Conservation (phyloP, 2,113 vertebrate genomes). For the Equus przewalskii region DNA sequence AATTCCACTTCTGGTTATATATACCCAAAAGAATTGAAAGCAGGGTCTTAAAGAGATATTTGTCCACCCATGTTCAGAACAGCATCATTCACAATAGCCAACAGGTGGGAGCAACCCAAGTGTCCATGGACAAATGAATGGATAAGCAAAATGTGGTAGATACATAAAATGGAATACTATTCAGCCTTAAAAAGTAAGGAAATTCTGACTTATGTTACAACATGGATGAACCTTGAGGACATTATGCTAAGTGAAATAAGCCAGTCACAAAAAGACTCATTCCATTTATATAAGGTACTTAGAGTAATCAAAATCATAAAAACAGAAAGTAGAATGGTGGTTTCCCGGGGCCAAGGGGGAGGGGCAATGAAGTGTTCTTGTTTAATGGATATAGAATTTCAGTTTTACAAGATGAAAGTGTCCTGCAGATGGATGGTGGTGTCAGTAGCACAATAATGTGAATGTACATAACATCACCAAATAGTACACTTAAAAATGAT, state of each 20-base stretch:
- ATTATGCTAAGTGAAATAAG: neutral
- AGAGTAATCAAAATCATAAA: neutral
- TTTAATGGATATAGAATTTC: neutral
- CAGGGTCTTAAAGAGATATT: neutral
- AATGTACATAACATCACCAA: neutral
- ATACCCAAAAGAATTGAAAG: neutral
- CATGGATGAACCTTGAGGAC: neutral
- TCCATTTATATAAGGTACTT: neutral
- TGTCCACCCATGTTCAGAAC: neutral
- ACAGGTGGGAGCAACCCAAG: neutral
- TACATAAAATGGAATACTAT: neutral
- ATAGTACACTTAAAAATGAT: neutral
- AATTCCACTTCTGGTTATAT: neutral
- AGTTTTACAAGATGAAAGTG: neutral
- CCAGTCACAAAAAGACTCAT: neutral
- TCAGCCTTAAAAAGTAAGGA: neutral
- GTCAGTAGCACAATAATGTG: neutral
- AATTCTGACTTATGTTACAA: neutral
- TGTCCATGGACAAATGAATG: neutral
- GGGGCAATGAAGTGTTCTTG: neutral
- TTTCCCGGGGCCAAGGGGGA: neutral
- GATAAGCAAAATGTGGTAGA: neutral
- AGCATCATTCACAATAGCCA: neutral
- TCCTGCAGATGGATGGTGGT: neutral
- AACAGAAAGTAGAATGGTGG: neutral